A percentile compares a stretch with the other conserved stretches of the same genome.
phyloP scores from a whole-genome alignment of 1,140 invertebrate species.

The Drosophila pseudoananassae region DNA sequence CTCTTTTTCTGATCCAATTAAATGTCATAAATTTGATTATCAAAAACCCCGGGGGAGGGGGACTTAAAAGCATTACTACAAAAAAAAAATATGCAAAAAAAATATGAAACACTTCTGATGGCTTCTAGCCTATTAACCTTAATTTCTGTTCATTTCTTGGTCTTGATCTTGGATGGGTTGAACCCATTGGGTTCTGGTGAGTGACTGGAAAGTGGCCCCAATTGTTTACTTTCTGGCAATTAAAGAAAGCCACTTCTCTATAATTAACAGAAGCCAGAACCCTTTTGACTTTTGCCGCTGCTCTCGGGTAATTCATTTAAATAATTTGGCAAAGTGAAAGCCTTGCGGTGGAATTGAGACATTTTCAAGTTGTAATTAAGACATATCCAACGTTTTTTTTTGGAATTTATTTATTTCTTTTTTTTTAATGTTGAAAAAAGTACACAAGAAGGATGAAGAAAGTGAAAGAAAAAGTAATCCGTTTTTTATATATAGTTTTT shows the following conservation, averaged over 20 bases:
- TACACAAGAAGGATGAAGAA: neutral
- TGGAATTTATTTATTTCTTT: too few species aligned
- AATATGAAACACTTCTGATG: neutral
- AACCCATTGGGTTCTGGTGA: neutral
- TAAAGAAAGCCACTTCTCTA: constrained; percentile 41
- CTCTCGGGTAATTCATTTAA: constrained; percentile 69
- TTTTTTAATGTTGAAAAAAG: neutral
- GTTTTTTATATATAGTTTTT: neutral
- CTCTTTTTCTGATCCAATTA: constrained; percentile 56
- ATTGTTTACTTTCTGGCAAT: constrained; percentile 30
- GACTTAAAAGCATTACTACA: neutral
- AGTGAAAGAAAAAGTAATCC: neutral
- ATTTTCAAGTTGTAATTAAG: constrained; percentile 63
- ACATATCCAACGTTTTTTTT: constrained; percentile 21
- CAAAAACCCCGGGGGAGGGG: constrained; percentile 10
- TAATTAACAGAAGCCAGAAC: constrained; percentile 53
- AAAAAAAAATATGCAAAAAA: neutral
- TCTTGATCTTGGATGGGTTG: too few species aligned
- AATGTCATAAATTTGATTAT: constrained; percentile 69
- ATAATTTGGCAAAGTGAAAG: constrained; percentile 70
- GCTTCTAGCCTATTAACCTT: neutral
- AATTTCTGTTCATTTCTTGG: neutral
- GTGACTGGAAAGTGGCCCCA: constrained; percentile 1
- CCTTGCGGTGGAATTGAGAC: constrained; percentile 63
- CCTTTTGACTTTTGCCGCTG: constrained; percentile 50